Evolutionary conservation across 2,113 vertebrate species (phyloP).

Genomic region (Echinops telfairi): DNA sequence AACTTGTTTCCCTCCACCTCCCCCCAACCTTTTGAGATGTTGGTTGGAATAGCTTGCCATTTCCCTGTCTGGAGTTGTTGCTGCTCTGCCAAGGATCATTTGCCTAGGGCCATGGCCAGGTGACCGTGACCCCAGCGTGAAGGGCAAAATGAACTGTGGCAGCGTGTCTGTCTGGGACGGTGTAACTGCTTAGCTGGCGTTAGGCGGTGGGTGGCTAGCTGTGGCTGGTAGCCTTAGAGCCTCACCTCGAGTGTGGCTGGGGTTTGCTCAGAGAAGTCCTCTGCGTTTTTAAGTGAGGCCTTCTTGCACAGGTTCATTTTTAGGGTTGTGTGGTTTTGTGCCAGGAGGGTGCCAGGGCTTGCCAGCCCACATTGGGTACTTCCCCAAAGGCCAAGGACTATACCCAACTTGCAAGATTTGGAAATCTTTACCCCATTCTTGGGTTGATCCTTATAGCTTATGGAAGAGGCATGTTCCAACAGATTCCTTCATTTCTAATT

Average conservation of each 20-base stretch:
- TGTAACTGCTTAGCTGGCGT: constrained; percentile 39
- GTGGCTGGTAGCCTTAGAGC: constrained; percentile 13
- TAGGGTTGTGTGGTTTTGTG: not conserved
- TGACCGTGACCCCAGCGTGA: constrained; percentile 8
- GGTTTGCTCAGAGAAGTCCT: constrained; percentile 50
- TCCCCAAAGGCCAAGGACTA: constrained; percentile 30
- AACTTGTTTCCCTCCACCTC: not conserved
- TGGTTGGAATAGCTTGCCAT: constrained; percentile 9
- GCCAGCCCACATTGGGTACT: constrained; percentile 1
- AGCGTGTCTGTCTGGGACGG: not conserved
- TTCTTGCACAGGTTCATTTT: not conserved
- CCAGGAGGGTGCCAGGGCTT: constrained; percentile 46
- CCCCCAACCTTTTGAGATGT: constrained; percentile 17
- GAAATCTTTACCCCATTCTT: not conserved
- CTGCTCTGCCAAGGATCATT: constrained; percentile 24
- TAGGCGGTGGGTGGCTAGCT: not conserved
- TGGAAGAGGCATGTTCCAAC: constrained; percentile 5
- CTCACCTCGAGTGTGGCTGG: not conserved
- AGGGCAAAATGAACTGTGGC: constrained; percentile 36
- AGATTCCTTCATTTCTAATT: not conserved
- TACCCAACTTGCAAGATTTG: constrained; percentile 35
- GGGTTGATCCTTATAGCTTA: not conserved
- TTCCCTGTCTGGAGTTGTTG: constrained; percentile 63
- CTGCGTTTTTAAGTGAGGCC: constrained; percentile 39
- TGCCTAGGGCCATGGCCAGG: constrained; percentile 49